A percentile compares a stretch with the other conserved stretches of the same genome.
These are phyloP conservation scores for Cossypha dichroa DNA, from an alignment of 2,797 vertebrate genomes.

Conservation along the genomic window DNA sequence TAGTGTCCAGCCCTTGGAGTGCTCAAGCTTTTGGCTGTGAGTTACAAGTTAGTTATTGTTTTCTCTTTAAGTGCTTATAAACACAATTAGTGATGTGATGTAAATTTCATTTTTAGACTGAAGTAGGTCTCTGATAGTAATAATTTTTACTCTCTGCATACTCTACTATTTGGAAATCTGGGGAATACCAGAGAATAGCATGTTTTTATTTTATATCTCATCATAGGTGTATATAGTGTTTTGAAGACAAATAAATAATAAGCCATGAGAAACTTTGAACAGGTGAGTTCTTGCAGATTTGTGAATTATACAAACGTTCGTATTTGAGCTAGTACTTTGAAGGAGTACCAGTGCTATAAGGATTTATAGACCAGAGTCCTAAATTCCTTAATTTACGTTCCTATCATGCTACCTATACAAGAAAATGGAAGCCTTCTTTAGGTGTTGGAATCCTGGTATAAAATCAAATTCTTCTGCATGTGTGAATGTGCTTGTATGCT, in stretches of 20 bases:
- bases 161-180: not conserved
- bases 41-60: not conserved
- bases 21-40: not conserved
- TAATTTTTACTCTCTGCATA: not conserved
- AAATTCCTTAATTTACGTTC: not conserved
- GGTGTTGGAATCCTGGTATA: not conserved
- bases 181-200: not conserved
- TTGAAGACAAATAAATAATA: not conserved
- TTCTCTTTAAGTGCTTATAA: not conserved
- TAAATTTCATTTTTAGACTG: not conserved
- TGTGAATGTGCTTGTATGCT: not conserved
- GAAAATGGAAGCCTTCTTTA: not conserved
- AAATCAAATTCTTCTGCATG: not conserved
- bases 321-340: not conserved
- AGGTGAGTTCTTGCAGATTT: not conserved
- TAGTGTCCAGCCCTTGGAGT: slow-evolving; percentile 25
- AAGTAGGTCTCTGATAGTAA: not conserved
- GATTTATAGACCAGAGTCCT: not conserved
- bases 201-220: not conserved
- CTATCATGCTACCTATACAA: not conserved
- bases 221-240: not conserved
- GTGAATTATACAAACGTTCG: not conserved
- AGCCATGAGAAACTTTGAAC: not conserved
- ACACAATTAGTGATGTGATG: not conserved
- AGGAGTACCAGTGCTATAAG: not conserved